Conservation (phyloP, 2,113 vertebrate species). For the Actinemys pallida region DNA sequence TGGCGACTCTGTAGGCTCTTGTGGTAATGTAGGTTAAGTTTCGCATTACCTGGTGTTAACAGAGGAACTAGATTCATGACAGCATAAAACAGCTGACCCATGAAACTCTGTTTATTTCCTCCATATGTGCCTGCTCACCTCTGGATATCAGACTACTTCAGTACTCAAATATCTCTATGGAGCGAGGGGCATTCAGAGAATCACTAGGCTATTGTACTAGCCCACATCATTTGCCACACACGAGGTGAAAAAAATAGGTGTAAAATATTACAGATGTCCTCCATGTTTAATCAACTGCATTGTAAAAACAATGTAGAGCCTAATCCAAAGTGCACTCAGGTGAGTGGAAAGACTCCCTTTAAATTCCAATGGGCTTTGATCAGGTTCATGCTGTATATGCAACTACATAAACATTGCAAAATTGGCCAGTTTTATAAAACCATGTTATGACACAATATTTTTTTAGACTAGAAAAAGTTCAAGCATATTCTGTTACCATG, state of each 20-base stretch:
- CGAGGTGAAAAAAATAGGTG: neutral
- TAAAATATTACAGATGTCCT: neutral
- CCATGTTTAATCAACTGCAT: accelerated
- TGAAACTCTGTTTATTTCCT: neutral
- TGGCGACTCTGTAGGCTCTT: neutral
- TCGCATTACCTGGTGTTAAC: neutral
- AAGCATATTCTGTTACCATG: slow-evolving; percentile 50
- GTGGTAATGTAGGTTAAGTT: neutral
- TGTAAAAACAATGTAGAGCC: neutral
- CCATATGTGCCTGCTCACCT: neutral
- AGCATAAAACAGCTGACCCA: neutral
- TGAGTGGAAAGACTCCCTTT: accelerated
- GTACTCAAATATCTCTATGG: neutral
- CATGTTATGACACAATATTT: neutral
- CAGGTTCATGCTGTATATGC: neutral
- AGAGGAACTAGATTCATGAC: neutral
- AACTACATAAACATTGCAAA: neutral
- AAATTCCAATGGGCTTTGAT: neutral
- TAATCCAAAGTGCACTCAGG: neutral
- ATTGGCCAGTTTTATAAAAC: neutral
- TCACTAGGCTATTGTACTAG: neutral
- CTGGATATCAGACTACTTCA: neutral
- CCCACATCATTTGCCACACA: accelerated
- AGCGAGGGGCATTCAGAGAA: neutral
- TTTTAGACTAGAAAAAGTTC: neutral